A percentile compares a stretch with the other conserved stretches of the same genome.
phyloP scores from a whole-genome alignment of 2,888 invertebrate genomes.

The Hipparchia semele region DNA sequence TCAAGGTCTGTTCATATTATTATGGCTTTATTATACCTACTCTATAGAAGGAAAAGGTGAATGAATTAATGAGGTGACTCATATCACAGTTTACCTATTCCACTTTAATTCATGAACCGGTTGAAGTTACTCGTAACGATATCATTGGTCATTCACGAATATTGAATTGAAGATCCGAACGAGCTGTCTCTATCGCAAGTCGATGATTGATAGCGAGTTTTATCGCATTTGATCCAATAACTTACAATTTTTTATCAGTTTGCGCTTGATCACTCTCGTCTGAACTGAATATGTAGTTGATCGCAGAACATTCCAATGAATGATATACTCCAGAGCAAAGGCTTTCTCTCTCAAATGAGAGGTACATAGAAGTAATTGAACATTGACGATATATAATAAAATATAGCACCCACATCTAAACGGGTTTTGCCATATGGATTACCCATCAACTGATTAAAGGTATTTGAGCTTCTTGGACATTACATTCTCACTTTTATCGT shows the following conservation, averaged over 20 bases:
- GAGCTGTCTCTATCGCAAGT: neutral
- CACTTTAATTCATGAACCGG: slow-evolving; percentile 31
- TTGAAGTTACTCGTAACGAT: slow-evolving; percentile 15
- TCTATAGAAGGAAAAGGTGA: slow-evolving; percentile 28
- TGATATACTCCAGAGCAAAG: neutral
- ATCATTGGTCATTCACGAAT: slow-evolving; percentile 23
- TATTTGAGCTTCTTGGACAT: no score
- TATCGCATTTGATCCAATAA: slow-evolving; percentile 6
- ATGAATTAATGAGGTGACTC: slow-evolving; percentile 39
- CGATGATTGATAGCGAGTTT: neutral
- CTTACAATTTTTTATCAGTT: slow-evolving; percentile 3
- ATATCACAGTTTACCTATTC: slow-evolving; percentile 27
- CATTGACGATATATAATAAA: no score
- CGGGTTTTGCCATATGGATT: no score
- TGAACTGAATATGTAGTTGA: neutral
- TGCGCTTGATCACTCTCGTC: neutral
- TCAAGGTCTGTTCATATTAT: slow-evolving; percentile 1
- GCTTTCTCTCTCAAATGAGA: neutral
- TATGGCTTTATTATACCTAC: slow-evolving; percentile 20
- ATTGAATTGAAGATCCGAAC: slow-evolving; percentile 7
- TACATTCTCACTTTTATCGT: no score
- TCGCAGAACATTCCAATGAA: neutral
- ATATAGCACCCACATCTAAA: no score
- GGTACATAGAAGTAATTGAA: no score
- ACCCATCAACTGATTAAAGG: no score